Conservation (phyloP, 2,113 vertebrate genomes). For the Urocitellus parryii region DNA sequence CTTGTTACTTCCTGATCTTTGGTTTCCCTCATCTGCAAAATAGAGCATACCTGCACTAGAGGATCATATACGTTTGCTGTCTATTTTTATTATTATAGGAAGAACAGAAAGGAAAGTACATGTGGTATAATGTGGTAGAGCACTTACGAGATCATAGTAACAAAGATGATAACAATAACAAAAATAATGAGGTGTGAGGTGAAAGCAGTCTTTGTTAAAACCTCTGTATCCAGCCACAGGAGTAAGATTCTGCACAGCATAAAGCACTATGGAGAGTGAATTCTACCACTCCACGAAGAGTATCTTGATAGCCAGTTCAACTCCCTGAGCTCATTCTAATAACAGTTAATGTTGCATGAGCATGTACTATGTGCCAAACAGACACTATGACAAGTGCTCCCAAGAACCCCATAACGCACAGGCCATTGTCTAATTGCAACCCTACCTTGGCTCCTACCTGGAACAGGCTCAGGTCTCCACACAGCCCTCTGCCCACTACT, state of each 20-base stretch:
- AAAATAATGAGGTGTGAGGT: background rate
- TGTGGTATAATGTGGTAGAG: background rate
- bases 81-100: background rate
- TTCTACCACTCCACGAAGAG: background rate
- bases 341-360: background rate
- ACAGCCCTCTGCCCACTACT: accelerated
- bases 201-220: background rate
- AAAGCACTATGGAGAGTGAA: background rate
- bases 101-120: background rate
- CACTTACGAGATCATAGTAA: background rate
- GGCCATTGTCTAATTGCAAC: too few relatives aligned
- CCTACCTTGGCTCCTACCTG: background rate
- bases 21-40: background rate
- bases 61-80: background rate
- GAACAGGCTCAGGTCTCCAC: background rate
- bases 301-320: background rate
- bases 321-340: background rate
- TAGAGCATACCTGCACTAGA: background rate
- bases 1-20: background rate
- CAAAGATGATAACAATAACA: background rate
- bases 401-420: too few relatives aligned
- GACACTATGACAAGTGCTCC: background rate
- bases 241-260: background rate
- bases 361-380: background rate
- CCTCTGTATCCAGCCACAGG: background rate